A percentile compares a stretch with the other conserved stretches of the same genome.
Evolutionary conservation across 2,888 invertebrate species (phyloP).

Genomic region (Aphidoletes aphidimyza): DNA sequence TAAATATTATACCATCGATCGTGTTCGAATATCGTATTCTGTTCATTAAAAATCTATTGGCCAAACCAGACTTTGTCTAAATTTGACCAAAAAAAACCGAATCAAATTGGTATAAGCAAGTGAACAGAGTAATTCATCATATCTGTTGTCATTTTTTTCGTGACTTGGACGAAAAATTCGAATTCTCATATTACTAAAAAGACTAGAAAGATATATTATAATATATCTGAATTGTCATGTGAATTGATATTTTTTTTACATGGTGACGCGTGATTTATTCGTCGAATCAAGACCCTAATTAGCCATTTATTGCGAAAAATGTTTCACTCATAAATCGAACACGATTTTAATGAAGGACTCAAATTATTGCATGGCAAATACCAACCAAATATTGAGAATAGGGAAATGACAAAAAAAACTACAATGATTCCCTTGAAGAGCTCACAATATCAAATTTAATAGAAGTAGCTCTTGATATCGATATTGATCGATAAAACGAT

Average conservation of each 20-base stretch:
- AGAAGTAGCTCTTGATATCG: neutral
- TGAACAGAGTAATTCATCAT: slow-evolving; percentile 19
- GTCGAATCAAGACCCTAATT: neutral
- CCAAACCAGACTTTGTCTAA: neutral
- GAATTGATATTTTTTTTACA: neutral
- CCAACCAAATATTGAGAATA: neutral
- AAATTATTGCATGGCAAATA: neutral
- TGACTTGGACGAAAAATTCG: neutral
- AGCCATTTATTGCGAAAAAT: slow-evolving; percentile 20
- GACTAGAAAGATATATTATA: no score
- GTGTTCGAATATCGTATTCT: neutral
- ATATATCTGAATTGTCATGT: no score
- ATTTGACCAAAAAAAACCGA: neutral
- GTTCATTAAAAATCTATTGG: neutral
- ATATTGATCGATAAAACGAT: neutral
- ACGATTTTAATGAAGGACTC: slow-evolving; percentile 13
- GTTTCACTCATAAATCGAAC: slow-evolving; percentile 10
- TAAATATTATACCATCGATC: no score
- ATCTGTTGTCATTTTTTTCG: neutral
- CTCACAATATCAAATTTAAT: neutral
- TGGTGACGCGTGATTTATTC: slow-evolving; percentile 24
- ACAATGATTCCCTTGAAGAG: neutral
- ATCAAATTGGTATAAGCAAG: neutral
- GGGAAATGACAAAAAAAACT: neutral
- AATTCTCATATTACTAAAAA: neutral